A percentile compares a stretch with the other conserved stretches of the same genome.
phyloP scores from a whole-genome alignment of 2,113 vertebrate genomes.

The Sardina pilchardus region DNA sequence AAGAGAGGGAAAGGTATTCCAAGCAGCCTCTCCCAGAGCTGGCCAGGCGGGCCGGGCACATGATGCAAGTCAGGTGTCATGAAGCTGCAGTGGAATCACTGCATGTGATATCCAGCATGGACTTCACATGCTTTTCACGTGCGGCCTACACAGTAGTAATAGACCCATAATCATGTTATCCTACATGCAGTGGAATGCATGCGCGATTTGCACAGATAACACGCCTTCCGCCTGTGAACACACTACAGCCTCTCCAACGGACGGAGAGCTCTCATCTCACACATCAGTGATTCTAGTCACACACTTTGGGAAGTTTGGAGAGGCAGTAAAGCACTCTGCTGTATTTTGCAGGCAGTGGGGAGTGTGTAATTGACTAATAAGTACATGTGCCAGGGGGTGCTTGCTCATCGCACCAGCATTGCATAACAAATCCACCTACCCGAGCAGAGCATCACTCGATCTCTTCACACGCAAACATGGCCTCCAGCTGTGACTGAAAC shows the following conservation, averaged over 20 bases:
- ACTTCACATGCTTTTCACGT: background rate
- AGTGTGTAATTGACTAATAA: background rate
- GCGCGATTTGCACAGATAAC: background rate
- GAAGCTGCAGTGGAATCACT: background rate
- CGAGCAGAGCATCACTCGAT: background rate
- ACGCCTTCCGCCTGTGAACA: background rate
- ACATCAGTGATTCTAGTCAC: background rate
- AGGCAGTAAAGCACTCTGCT: background rate
- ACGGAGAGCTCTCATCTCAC: background rate
- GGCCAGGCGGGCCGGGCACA: background rate
- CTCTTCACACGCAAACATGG: background rate
- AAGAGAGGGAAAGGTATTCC: background rate
- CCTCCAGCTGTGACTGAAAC: background rate
- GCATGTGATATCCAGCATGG: conserved; percentile 12
- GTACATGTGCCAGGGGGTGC: background rate
- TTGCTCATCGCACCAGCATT: background rate
- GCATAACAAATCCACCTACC: background rate
- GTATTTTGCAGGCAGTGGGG: background rate
- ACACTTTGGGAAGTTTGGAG: background rate
- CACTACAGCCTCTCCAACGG: background rate
- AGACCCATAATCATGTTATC: background rate
- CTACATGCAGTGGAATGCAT: background rate
- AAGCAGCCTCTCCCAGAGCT: background rate
- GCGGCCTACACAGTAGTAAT: background rate
- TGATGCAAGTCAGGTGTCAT: conserved; percentile 11